Conservation (phyloP, 2,113 vertebrate species). For the Trogon surrucura region DNA sequence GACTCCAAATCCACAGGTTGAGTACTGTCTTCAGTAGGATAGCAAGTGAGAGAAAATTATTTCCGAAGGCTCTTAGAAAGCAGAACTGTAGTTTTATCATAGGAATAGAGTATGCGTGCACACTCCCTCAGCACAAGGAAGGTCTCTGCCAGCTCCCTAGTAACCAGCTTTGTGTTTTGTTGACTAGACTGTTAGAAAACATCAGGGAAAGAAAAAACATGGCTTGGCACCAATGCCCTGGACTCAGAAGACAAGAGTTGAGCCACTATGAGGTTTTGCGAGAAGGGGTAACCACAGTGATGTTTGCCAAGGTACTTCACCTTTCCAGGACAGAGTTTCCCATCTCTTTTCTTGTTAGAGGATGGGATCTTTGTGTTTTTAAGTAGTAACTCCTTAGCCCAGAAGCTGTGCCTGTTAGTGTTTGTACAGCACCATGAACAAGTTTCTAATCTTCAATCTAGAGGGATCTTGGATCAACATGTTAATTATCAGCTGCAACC, state of each 20-base stretch:
- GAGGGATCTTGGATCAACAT: background rate
- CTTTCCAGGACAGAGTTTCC: background rate
- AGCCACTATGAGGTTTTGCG: background rate
- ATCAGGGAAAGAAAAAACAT: background rate
- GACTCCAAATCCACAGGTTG: background rate
- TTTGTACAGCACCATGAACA: background rate
- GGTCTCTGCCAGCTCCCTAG: background rate
- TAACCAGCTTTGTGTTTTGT: conserved; percentile 29
- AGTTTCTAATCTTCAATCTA: background rate
- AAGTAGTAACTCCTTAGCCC: background rate
- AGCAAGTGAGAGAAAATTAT: background rate
- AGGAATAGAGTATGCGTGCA: background rate
- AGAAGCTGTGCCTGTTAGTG: background rate
- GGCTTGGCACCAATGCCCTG: background rate
- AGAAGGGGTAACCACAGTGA: background rate
- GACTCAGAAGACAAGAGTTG: background rate
- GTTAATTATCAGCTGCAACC: background rate
- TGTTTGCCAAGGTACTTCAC: background rate
- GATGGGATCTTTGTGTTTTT: background rate
- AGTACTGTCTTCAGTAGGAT: background rate
- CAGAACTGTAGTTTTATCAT: background rate
- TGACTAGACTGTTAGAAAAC: background rate
- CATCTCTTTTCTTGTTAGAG: background rate
- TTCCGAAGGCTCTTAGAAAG: background rate
- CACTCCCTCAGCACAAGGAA: background rate